Conservation (phyloP, 2,797 vertebrate species). For the Crocodylus rhombifer region DNA sequence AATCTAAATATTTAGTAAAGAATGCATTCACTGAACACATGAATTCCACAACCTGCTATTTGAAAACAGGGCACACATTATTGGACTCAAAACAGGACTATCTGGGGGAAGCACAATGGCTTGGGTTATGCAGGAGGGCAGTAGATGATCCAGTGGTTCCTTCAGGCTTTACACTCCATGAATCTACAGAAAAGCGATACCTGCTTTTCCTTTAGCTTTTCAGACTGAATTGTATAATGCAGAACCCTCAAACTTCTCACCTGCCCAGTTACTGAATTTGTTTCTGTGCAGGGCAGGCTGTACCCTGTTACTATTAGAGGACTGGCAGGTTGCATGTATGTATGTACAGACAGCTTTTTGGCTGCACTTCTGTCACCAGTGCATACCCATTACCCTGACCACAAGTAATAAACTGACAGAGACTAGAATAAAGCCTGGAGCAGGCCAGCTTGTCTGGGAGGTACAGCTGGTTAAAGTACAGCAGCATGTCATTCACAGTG, state of each 20-base stretch:
- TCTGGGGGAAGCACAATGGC: constrained; percentile 30
- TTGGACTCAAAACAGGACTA: neutral
- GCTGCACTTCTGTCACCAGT: accelerated
- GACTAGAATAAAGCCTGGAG: constrained; percentile 32
- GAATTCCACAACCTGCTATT: neutral
- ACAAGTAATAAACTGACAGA: neutral
- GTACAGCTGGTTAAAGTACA: constrained; percentile 12
- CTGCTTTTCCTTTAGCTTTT: neutral
- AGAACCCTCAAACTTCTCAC: neutral
- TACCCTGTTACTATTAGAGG: neutral
- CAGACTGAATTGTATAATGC: neutral
- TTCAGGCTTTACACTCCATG: neutral
- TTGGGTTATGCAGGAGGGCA: neutral
- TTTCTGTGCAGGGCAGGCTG: accelerated
- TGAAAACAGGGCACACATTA: neutral
- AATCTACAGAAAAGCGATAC: neutral
- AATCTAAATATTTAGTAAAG: neutral
- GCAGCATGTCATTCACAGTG: neutral
- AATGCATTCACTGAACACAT: accelerated
- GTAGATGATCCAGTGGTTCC: neutral
- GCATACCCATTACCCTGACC: accelerated
- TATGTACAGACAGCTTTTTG: neutral
- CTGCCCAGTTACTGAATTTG: neutral
- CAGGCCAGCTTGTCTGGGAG: accelerated
- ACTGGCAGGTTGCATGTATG: neutral